Conservation (phyloP, 2,797 vertebrate genomes). For the Amblyraja radiata region DNA sequence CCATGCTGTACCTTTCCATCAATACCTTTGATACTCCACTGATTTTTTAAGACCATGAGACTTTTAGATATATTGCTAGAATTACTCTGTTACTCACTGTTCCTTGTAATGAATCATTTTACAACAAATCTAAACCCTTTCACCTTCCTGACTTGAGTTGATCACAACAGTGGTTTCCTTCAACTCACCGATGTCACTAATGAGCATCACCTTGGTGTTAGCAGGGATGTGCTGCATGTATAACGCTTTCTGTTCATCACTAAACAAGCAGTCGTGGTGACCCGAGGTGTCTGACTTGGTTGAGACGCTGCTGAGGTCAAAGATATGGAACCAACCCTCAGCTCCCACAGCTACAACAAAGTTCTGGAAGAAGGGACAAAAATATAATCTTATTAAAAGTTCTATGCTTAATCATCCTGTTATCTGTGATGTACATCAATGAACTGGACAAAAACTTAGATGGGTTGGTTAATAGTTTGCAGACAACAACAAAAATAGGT, state of each 20-base stretch:
- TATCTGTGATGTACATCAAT: background rate
- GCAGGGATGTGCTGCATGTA: constrained; percentile 95
- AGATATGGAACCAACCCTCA: constrained; percentile 95
- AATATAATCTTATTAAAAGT: background rate
- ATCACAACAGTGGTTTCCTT: background rate
- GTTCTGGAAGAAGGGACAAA: constrained; percentile 62
- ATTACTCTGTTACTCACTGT: background rate
- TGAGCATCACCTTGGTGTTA: constrained; percentile 94
- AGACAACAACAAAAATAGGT: too few species aligned
- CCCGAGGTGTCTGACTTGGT: constrained; percentile 70
- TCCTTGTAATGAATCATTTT: background rate
- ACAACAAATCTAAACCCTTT: background rate
- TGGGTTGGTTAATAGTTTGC: too few species aligned
- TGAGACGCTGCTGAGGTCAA: constrained; percentile 67
- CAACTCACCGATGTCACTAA: constrained; percentile 83
- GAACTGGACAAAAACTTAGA: background rate
- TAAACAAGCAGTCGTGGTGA: constrained; percentile 62
- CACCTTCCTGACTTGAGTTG: background rate
- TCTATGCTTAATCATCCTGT: background rate
- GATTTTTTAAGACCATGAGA: background rate
- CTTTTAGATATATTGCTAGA: background rate
- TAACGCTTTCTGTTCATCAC: constrained; percentile 78
- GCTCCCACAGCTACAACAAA: constrained; percentile 85
- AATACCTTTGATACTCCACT: background rate
- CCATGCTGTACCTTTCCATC: too few species aligned